These are phyloP conservation scores for Pyrocephalus nanus DNA, from an alignment of 2,797 vertebrate genomes.

Conservation along the genomic window DNA sequence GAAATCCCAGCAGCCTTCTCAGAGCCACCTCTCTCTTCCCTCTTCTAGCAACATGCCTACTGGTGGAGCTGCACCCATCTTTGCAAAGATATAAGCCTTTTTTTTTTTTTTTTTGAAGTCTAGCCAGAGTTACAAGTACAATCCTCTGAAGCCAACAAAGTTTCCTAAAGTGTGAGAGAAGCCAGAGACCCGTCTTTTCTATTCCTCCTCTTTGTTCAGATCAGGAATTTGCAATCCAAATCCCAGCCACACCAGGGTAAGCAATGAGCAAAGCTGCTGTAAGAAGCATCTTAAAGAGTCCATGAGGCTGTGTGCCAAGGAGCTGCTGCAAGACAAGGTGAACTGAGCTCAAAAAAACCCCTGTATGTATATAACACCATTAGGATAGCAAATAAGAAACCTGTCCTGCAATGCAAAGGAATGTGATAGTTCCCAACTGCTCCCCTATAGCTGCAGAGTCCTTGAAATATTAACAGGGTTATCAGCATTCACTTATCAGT, in stretches of 20 bases:
- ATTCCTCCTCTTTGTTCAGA: conserved; percentile 19
- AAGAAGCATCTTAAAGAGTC: conserved; percentile 18
- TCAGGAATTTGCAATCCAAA: conserved; percentile 65
- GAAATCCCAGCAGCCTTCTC: background rate
- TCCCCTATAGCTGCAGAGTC: conserved; percentile 21
- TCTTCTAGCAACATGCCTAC: background rate
- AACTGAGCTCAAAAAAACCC: background rate
- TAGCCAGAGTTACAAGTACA: background rate
- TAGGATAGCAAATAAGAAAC: conserved; percentile 47
- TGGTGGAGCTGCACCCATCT: background rate
- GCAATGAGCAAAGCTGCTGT: conserved; percentile 12
- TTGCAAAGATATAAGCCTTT: background rate
- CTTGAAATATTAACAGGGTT: conserved; percentile 67
- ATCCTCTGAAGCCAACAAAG: background rate
- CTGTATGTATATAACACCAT: background rate
- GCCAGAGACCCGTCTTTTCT: conserved; percentile 24
- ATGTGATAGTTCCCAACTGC: background rate
- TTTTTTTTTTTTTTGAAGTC: background rate
- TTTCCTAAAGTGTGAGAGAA: conserved; percentile 19
- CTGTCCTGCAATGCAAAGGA: conserved; percentile 41
- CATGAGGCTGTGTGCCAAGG: conserved; percentile 32
- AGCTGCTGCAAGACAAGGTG: background rate
- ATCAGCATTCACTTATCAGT: conserved; percentile 41
- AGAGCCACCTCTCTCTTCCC: background rate
- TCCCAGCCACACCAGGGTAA: conserved; percentile 7